Conservation (phyloP, 2,888 invertebrate species). For the Carcina quercana region DNA sequence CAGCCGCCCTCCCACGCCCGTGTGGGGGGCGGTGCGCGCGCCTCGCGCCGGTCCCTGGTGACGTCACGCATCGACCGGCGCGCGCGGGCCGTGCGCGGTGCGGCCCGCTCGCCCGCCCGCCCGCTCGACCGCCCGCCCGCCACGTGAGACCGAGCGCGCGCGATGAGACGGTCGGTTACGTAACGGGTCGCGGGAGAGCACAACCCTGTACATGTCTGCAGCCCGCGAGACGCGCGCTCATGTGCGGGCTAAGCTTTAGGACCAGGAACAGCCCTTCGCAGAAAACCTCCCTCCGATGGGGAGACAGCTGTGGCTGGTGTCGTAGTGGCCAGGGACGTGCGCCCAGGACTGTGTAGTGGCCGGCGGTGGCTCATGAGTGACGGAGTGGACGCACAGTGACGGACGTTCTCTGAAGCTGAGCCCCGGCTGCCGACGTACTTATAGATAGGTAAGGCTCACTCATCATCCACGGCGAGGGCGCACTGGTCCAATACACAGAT, state of each 20-base stretch:
- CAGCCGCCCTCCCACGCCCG: too few species aligned
- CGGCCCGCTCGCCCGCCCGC: conserved; percentile 28
- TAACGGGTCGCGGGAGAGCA: conserved; percentile 40
- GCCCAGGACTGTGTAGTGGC: conserved; percentile 10
- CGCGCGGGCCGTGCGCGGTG: conserved; percentile 13
- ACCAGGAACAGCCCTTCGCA: conserved; percentile 97
- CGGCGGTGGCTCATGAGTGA: conserved; percentile 6
- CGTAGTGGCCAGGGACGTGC: conserved; percentile 1
- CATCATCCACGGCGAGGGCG: too few species aligned
- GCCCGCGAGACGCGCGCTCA: conserved; percentile 77
- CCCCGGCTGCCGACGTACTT: too few species aligned
- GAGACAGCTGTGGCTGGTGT: conserved; percentile 84
- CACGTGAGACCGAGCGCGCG: conserved; percentile 13
- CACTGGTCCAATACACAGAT: too few species aligned
- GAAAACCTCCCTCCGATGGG: conserved; percentile 97
- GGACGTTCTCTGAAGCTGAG: neutral
- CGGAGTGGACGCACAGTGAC: neutral
- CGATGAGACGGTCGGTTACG: conserved; percentile 32
- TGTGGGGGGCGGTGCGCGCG: conserved; percentile 23
- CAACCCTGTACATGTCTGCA: conserved; percentile 38
- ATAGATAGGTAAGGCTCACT: too few species aligned
- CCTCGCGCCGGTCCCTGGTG: conserved; percentile 9
- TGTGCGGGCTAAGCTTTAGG: conserved; percentile 96
- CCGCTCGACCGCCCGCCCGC: conserved; percentile 41
- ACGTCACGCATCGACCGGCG: conserved; percentile 11